Conservation (phyloP, 2,888 invertebrate genomes). For the Drosophila robusta region DNA sequence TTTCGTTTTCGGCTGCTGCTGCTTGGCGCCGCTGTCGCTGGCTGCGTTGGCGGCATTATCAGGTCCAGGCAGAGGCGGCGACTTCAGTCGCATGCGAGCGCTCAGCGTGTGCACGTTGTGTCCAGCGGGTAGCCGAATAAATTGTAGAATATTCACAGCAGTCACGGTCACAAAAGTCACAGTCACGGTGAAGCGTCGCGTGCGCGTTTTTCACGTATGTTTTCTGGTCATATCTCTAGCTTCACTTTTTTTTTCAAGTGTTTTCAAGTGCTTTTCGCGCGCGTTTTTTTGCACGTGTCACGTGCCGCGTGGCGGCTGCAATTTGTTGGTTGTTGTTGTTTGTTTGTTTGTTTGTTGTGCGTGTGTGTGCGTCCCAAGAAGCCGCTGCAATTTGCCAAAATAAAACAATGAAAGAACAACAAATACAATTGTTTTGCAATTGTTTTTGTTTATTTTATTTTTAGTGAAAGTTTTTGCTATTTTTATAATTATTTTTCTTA, state of each 20-base stretch:
- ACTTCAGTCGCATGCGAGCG: constrained; percentile 78
- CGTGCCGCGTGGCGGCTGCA: constrained; percentile 38
- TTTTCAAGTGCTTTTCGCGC: constrained; percentile 48
- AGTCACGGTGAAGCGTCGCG: constrained; percentile 45
- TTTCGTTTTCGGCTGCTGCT: constrained; percentile 23
- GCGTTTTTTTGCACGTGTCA: constrained; percentile 47
- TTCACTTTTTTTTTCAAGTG: constrained; percentile 44
- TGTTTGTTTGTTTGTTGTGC: constrained; percentile 26
- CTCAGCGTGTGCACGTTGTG: constrained; percentile 72
- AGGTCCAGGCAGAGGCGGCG: constrained; percentile 59
- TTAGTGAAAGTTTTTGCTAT: constrained; percentile 30
- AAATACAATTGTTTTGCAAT: not conserved
- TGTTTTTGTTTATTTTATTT: not conserved
- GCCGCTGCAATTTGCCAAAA: constrained; percentile 13
- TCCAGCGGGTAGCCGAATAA: constrained; percentile 34
- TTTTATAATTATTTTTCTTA: not conserved
- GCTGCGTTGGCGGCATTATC: constrained; percentile 61
- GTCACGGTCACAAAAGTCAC: constrained; percentile 19
- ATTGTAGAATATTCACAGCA: constrained; percentile 10
- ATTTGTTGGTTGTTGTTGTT: constrained; percentile 43
- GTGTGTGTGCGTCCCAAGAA: constrained; percentile 14
- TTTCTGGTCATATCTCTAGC: constrained; percentile 14
- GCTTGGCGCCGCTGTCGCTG: constrained; percentile 11
- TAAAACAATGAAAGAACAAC: not conserved
- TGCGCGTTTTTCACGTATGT: constrained; percentile 30